These are phyloP conservation scores for Malurus splendens DNA, from an alignment of 2,797 vertebrate genomes.

Conservation along the genomic window DNA sequence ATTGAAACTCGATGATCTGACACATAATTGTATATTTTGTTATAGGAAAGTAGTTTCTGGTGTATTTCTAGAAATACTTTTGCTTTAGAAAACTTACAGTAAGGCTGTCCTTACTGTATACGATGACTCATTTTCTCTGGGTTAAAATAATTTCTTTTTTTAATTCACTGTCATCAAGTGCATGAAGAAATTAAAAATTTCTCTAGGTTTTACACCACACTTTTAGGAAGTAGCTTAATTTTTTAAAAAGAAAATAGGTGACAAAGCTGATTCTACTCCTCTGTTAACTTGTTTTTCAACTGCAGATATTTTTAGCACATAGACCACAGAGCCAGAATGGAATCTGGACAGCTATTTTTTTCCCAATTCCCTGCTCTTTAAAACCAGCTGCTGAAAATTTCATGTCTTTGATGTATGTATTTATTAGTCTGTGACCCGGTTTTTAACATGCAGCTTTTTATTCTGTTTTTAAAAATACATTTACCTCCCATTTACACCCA, in stretches of 20 bases:
- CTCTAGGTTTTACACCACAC: constrained; percentile 55
- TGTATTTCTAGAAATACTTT: constrained; percentile 42
- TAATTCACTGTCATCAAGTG: constrained; percentile 35
- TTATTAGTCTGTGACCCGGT: constrained; percentile 63
- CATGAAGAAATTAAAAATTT: constrained; percentile 37
- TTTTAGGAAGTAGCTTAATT: constrained; percentile 46
- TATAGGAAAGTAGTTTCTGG: constrained; percentile 34
- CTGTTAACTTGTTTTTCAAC: constrained; percentile 38
- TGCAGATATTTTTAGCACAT: constrained; percentile 9
- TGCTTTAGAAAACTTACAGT: constrained; percentile 30
- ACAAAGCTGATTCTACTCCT: constrained; percentile 34
- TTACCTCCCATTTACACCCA: constrained; percentile 53
- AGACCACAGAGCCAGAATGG: constrained; percentile 23
- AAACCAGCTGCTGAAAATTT: constrained; percentile 66
- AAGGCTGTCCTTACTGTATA: constrained; percentile 32
- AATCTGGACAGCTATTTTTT: constrained; percentile 44
- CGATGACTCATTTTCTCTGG: constrained; percentile 50
- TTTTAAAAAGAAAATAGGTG: constrained; percentile 16
- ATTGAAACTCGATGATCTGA: constrained; percentile 11
- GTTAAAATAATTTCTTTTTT: constrained; percentile 52
- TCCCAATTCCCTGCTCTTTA: constrained; percentile 52
- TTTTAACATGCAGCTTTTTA: constrained; percentile 70
- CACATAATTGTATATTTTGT: constrained; percentile 37
- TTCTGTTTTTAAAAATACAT: constrained; percentile 65
- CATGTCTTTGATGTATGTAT: constrained; percentile 61